These are phyloP conservation scores for Cyanistes caeruleus DNA, from an alignment of 2,113 vertebrate species.

Conservation along the genomic window DNA sequence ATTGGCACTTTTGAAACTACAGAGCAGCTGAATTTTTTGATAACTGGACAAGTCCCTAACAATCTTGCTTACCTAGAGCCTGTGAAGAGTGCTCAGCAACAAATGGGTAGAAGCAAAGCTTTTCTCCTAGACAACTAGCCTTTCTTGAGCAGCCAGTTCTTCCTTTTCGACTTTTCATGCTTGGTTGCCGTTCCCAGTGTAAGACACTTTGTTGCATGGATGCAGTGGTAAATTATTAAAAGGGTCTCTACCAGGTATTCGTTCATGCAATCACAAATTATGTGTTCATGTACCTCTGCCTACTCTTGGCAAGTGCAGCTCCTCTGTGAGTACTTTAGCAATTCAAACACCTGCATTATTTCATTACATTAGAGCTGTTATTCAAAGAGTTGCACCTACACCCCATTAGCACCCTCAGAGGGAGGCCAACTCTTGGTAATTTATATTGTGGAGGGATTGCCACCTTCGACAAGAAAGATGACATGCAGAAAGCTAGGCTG, in stretches of 20 bases:
- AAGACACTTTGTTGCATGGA: background rate
- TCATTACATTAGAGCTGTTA: constrained; percentile 6
- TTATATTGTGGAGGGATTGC: background rate
- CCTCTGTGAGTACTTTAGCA: constrained; percentile 23
- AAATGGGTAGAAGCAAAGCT: background rate
- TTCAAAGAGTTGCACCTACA: constrained; percentile 36
- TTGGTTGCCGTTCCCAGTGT: background rate
- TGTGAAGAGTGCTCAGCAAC: background rate
- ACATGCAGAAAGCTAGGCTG: background rate
- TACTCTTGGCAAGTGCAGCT: constrained; percentile 18
- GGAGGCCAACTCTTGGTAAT: background rate
- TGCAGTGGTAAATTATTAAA: constrained; percentile 61
- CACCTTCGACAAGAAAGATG: background rate
- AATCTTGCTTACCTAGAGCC: background rate
- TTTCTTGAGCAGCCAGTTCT: background rate
- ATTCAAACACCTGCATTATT: constrained; percentile 46
- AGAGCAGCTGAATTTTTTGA: background rate
- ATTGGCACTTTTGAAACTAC: background rate
- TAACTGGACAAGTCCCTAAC: background rate
- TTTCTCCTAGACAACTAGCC: background rate
- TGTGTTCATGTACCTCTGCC: background rate
- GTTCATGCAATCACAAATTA: background rate
- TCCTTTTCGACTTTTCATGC: constrained; percentile 1
- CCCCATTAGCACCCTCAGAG: constrained; percentile 10
- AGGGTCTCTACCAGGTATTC: background rate